phyloP scores from a whole-genome alignment of 2,797 vertebrate species.

The Mus minutoides region DNA sequence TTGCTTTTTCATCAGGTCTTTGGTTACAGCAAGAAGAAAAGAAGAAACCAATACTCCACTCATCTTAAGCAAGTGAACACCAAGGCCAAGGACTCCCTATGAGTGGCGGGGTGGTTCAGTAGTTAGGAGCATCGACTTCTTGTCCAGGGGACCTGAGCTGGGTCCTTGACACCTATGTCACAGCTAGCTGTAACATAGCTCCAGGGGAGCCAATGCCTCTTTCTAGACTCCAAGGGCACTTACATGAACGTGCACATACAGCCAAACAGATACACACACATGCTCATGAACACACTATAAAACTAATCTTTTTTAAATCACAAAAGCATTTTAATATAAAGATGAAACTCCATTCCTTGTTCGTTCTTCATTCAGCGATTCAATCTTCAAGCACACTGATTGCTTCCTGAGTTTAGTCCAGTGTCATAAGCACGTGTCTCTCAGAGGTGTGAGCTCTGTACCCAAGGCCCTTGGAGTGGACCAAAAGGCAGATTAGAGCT shows the following conservation, averaged over 20 bases:
- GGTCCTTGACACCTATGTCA: neutral
- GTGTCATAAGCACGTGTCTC: neutral
- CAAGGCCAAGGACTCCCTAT: neutral
- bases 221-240: neutral
- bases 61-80: neutral
- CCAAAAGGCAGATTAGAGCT: neutral
- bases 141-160: neutral
- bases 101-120: neutral
- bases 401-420: neutral
- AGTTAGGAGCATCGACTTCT: neutral
- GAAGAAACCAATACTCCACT: neutral
- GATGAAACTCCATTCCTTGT: neutral
- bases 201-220: neutral
- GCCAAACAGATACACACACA: neutral
- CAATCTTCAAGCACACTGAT: neutral
- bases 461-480: neutral
- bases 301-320: neutral
- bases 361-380: neutral
- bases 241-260: neutral
- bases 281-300: neutral
- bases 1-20: neutral
- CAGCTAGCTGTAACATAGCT: neutral
- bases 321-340: neutral
- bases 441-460: neutral
- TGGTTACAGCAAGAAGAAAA: neutral